A percentile compares a stretch with the other conserved stretches of the same genome.
Conservation (phyloP, 1,140 invertebrate species). For the Drosophila tsacasi region DNA sequence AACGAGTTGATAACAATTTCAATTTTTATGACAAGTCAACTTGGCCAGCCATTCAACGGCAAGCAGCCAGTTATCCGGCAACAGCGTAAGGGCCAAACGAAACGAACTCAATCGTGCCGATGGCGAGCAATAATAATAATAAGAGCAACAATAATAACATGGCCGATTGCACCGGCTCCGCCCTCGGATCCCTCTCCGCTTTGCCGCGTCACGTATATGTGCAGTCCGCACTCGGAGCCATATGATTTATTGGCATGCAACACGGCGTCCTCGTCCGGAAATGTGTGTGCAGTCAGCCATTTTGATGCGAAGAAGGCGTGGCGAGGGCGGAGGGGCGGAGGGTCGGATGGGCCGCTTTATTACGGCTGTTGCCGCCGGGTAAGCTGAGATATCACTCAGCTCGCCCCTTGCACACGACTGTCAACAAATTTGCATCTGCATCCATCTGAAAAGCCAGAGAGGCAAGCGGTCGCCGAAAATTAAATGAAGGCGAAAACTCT, state of each 20-base stretch:
- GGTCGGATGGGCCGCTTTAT: conserved; percentile 30
- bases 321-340: background rate
- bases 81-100: conserved; percentile 53
- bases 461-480: conserved; percentile 14
- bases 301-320: conserved; percentile 38
- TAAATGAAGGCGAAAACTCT: background rate
- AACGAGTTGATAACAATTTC: conserved; percentile 83
- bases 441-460: conserved; percentile 24
- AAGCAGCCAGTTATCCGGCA: conserved; percentile 44
- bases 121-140: conserved; percentile 50
- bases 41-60: conserved; percentile 35
- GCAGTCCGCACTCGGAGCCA: conserved; percentile 55
- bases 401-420: conserved; percentile 39
- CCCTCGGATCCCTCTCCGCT: conserved; percentile 19
- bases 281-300: conserved; percentile 64
- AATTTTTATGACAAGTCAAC: conserved; percentile 84
- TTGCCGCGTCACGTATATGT: conserved; percentile 10
- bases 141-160: conserved; percentile 70
- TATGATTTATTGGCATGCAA: conserved; percentile 83
- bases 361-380: conserved; percentile 24
- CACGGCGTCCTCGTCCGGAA: conserved; percentile 59
- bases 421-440: conserved; percentile 50
- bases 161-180: conserved; percentile 76
- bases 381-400: conserved; percentile 56
- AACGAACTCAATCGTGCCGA: conserved; percentile 63